Percentiles rank a stretch among this genome's conserved stretches.
Evolutionary conservation across 2,888 invertebrate species (phyloP).

Genomic region (Yponomeuta plumbellus): DNA sequence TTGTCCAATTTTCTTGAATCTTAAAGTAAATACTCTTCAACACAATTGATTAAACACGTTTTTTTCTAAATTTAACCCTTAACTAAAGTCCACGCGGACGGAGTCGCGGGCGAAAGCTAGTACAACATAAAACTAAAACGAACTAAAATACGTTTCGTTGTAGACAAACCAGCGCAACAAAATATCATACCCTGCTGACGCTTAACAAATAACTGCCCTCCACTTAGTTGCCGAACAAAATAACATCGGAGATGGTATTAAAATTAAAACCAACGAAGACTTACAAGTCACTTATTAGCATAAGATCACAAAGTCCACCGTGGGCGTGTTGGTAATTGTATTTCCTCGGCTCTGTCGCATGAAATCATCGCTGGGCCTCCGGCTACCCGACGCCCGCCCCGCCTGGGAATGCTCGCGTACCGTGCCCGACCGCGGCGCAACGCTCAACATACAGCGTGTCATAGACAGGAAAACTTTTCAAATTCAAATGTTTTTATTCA

Average conservation of each 20-base stretch:
- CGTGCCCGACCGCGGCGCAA: not conserved
- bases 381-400: not conserved
- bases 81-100: no score
- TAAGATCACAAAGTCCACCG: conserved; percentile 11
- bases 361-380: conserved; percentile 12
- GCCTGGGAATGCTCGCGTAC: not conserved
- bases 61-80: no score
- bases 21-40: no score
- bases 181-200: not conserved
- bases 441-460: not conserved
- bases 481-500: no score
- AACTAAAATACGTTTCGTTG: no score
- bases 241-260: not conserved
- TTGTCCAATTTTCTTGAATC: no score
- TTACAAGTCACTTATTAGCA: conserved; percentile 9
- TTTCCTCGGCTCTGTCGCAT: conserved; percentile 19
- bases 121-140: no score
- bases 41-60: no score
- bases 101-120: no score
- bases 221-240: not conserved
- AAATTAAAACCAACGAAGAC: not conserved
- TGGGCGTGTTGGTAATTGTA: conserved; percentile 16
- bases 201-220: not conserved
- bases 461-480: no score
- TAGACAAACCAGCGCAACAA: no score